Evolutionary conservation across 2,888 invertebrate species (phyloP), one percentile per base, ranked within the genome.

Genomic region (Spilosoma lubricipeda): DNA sequence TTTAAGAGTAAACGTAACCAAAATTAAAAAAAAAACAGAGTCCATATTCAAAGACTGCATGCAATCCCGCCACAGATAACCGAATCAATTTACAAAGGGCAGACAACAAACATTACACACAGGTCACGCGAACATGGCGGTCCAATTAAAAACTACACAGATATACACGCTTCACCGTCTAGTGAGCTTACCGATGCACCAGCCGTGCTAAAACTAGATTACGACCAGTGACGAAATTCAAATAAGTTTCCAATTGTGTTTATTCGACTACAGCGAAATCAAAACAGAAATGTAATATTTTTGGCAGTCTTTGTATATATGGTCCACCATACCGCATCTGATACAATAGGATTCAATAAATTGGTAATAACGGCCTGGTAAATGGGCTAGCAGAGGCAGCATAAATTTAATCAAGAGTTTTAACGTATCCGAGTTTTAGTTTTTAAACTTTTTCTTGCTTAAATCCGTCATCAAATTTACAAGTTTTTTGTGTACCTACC

Each of bases 91-190:
- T 71, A 36, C 52, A 64, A 73, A 64, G 33, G 59, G 33, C 36
- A 48, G 68, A 52, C 20, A 42, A 23, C 20, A 23, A 33, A 36
- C 65, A 2, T 23, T 23, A 36, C 27, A 23, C 52, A 73, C 73
- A 68, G 66, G 66, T 71, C 66, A 71, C 66, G 45, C 45, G 33
- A 27, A 27, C 48, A 20, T 33, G 64, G n/a, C 45, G 45, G 27
- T 59, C 73, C 68, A 73, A 73, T 73, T 73, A 69, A 73, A 72
- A 68, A 63, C 73, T 36, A 64, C n/a, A 36, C 36, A 52, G 52
- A 42, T n/a, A 18, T 33, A 27, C 42, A 45, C 59, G 18, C 30
- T 63, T 67, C n/a, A 59, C 45, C 15, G 33, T n/a, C 36, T n/a
- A 66, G 71, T 59, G 36, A 42, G 30, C 66, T 33, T 23, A 56